Base-by-base conservation (phyloP, 2,888 invertebrate species). In the Nipponacmea schrenckii region DNA sequence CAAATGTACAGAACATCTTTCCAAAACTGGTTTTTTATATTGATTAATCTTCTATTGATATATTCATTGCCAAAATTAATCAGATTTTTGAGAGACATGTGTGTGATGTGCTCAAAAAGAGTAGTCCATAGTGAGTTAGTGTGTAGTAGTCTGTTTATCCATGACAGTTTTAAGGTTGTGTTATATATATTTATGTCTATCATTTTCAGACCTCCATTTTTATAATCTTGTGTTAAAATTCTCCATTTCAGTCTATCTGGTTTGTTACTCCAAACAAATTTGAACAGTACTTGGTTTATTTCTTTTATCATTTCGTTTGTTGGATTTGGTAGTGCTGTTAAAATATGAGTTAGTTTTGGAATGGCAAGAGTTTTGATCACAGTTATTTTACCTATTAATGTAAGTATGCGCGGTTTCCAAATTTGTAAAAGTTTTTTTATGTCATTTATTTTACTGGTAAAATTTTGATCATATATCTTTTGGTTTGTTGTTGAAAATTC, bases 401-500 rank as follows among this genome's bases (percentile, higher is more conserved):
- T 48, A 17, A 48, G 8, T 8, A 15, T 4, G 8, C 48, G 48
- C 15, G 8, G 15, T 48, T 48, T 48, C 48, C 17, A 48, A 48
- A n/a, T 8, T 48, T 48, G 15, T 15, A 48, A n/a, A 48, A 48
- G 48, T 17, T 8, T 48, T 17, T 48, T 48, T 17, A 48, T 48
- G 15, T 48, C 48, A 17, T 15, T 15, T 48, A 48, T 17, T 48
- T 17, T 48, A 8, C n/a, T 48, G 15, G 15, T 7, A 48, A 17
- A 48, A 48, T 48, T 48, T 48, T 7, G 4, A 48, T 4, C n/a
- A 17, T 17, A 17, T 48, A 48, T n/a, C n/a, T 4, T 17, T 17
- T 48, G 17, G 48, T 48, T n/a, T 48, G 48, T 68, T 50, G 56
- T 39, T 26, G 56, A 56, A 56, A 68, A 68, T 12, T 68, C 14